Conservation (phyloP, 2,113 vertebrate species). For the Peromyscus maniculatus region DNA sequence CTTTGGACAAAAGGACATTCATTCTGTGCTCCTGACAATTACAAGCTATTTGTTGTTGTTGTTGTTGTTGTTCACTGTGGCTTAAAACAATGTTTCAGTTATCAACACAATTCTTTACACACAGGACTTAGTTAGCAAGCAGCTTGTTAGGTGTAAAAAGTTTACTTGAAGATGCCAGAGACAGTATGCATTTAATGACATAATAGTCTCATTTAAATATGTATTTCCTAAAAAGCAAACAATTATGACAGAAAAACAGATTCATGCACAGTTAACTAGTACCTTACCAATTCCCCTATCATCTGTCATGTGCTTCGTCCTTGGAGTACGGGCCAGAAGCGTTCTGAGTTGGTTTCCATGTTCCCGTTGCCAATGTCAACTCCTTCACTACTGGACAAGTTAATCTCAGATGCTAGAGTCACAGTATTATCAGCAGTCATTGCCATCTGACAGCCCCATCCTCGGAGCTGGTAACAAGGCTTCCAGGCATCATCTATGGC, state of each 20-base stretch:
- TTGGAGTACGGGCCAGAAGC: neutral
- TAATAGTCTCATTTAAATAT: conserved; percentile 29
- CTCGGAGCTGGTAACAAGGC: neutral
- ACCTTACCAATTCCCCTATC: neutral
- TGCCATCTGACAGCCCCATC: neutral
- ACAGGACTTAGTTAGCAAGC: neutral
- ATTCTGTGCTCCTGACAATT: neutral
- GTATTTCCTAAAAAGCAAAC: conserved; percentile 18
- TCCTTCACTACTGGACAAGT: neutral
- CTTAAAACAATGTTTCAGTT: conserved; percentile 37
- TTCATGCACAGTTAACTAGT: neutral
- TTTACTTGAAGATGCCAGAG: conserved; percentile 9
- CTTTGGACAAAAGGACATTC: neutral
- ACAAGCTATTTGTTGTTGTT: neutral
- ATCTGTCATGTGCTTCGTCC: neutral
- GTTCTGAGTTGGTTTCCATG: neutral
- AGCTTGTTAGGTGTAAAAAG: conserved; percentile 15
- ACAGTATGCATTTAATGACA: neutral
- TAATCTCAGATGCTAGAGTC: neutral
- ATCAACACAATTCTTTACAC: neutral
- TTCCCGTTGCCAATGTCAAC: neutral
- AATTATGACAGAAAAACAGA: neutral
- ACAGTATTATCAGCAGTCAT: neutral
- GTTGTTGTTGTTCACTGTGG: neutral
- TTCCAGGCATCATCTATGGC: neutral